A percentile compares a stretch with the other conserved stretches of the same genome.
phyloP scores from a whole-genome alignment of 2,888 invertebrate genomes.

The Melanchra persicariae region DNA sequence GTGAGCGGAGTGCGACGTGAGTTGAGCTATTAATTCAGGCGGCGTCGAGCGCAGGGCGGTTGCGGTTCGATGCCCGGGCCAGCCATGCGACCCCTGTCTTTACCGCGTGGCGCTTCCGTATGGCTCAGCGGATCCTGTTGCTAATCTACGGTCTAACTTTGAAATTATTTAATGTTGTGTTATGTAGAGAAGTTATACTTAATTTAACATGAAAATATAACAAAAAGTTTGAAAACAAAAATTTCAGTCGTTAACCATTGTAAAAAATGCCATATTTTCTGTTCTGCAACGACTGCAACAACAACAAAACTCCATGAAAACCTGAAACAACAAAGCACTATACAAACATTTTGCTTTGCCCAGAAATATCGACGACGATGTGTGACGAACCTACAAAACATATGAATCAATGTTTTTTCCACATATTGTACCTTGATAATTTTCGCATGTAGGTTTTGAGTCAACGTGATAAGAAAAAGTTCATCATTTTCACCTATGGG shows the following conservation, averaged over 20 bases:
- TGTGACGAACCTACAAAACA: not conserved
- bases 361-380: not conserved
- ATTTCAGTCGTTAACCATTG: too few relatives aligned
- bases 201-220: too few relatives aligned
- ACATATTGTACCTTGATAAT: too few relatives aligned
- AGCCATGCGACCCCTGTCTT: slow-evolving; percentile 69
- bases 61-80: slow-evolving; percentile 74
- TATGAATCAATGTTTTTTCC: not conserved
- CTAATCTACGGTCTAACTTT: slow-evolving; percentile 62
- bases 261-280: not conserved
- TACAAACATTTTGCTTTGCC: not conserved
- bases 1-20: slow-evolving; percentile 52
- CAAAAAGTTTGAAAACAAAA: too few relatives aligned
- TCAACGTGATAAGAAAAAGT: too few relatives aligned
- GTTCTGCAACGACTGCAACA: not conserved
- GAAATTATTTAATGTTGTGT: slow-evolving; percentile 3
- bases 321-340: not conserved
- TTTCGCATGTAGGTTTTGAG: too few relatives aligned
- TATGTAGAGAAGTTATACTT: too few relatives aligned
- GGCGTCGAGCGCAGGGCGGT: slow-evolving; percentile 71
- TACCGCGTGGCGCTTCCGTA: slow-evolving; percentile 63
- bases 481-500: too few relatives aligned
- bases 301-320: not conserved
- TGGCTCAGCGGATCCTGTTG: slow-evolving; percentile 63
- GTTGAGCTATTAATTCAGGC: slow-evolving; percentile 73